Conservation (phyloP, 1,140 invertebrate species). For the Rhysida immarginata region DNA sequence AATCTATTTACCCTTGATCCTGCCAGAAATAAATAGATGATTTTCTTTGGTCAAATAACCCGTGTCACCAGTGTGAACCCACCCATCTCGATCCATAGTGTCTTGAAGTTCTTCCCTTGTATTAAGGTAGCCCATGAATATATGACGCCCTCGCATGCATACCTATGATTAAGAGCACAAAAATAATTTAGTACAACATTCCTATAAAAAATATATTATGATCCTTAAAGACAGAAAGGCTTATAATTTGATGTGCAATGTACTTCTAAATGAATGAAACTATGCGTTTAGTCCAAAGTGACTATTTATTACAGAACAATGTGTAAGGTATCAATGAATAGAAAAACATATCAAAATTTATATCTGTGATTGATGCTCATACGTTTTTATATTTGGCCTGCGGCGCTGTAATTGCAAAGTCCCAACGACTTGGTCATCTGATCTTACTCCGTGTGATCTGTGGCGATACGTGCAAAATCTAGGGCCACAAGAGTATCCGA, state of each 20-base stretch:
- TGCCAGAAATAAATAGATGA: conserved; percentile 62
- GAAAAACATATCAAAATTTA: no score
- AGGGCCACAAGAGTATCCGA: no score
- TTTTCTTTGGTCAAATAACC: conserved; percentile 56
- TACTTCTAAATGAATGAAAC: no score
- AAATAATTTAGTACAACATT: background rate
- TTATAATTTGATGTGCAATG: conserved; percentile 46
- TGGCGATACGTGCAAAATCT: no score
- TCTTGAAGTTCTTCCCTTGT: conserved; percentile 57
- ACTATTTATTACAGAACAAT: no score
- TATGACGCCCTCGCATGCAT: conserved; percentile 54
- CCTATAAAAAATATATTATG: background rate
- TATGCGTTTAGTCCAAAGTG: no score
- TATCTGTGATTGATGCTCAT: no score
- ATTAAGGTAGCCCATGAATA: conserved; percentile 79
- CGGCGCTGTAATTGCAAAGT: no score
- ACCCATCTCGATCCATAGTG: conserved; percentile 53
- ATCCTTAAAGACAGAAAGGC: conserved; percentile 22
- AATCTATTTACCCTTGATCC: conserved; percentile 51
- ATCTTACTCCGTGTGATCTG: no score
- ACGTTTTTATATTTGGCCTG: no score
- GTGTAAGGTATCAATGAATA: no score
- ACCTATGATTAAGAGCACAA: conserved; percentile 36
- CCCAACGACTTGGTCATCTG: no score
- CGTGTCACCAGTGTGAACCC: conserved; percentile 67